These are phyloP conservation scores for Cynocephalus volans DNA, from an alignment of 2,113 vertebrate species.

Conservation along the genomic window DNA sequence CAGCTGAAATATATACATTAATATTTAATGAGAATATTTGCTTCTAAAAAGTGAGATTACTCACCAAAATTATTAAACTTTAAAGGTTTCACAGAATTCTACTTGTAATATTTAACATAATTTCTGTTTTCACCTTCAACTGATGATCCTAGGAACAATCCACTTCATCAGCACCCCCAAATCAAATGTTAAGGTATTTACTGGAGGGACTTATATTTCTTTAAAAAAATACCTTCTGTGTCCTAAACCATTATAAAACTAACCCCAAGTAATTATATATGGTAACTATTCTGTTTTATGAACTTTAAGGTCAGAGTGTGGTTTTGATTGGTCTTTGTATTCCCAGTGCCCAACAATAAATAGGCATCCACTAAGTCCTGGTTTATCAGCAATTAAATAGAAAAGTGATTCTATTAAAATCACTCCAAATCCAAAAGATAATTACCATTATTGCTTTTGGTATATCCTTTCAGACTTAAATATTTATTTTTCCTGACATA, in stretches of 20 bases:
- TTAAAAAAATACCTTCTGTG: neutral
- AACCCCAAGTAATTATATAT: constrained; percentile 9
- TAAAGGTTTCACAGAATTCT: constrained; percentile 37
- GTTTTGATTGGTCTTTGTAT: neutral
- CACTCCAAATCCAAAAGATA: constrained; percentile 23
- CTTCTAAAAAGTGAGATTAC: constrained; percentile 53
- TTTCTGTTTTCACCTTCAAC: constrained; percentile 11
- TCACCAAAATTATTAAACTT: constrained; percentile 57
- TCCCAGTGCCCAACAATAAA: neutral
- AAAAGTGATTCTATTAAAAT: constrained; percentile 22
- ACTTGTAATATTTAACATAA: neutral
- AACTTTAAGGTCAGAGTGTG: neutral
- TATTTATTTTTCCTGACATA: neutral
- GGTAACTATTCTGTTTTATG: neutral
- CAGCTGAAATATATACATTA: constrained; percentile 90
- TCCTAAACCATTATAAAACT: constrained; percentile 49
- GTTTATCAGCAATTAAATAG: constrained; percentile 35
- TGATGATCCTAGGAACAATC: neutral
- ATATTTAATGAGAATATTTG: constrained; percentile 66
- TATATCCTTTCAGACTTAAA: neutral
- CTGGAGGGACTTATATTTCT: neutral
- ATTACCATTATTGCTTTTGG: neutral
- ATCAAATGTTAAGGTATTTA: constrained; percentile 22
- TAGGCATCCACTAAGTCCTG: neutral
- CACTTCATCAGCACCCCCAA: neutral